These are phyloP conservation scores for Epizoanthus illoricatus DNA, from an alignment of 92 coral and sea anemone species.

Conservation along the genomic window DNA sequence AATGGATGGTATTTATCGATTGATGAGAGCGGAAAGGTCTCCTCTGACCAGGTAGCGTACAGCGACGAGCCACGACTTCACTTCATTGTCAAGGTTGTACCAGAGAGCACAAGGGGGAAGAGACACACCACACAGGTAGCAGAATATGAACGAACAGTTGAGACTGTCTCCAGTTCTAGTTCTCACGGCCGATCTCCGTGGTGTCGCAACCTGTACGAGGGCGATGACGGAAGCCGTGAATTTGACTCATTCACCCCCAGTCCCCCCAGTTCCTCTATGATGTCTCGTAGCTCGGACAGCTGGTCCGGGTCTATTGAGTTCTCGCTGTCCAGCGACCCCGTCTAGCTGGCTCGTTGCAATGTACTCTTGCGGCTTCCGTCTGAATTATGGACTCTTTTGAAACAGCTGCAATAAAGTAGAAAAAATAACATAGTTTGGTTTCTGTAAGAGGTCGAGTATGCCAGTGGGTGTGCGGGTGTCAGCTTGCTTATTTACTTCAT, in stretches of 20 bases:
- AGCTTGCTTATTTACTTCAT: background rate
- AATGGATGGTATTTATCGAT: slow-evolving; percentile 91
- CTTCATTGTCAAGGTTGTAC: slow-evolving; percentile 77
- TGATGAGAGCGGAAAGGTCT: slow-evolving; percentile 67
- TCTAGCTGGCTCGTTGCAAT: background rate
- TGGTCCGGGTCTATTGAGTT: slow-evolving; percentile 40
- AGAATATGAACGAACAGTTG: background rate
- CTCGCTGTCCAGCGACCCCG: slow-evolving; percentile 33
- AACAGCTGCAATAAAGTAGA: slow-evolving; percentile 4
- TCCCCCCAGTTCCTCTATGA: slow-evolving; percentile 61
- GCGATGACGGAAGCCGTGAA: slow-evolving; percentile 16
- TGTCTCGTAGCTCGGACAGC: slow-evolving; percentile 57
- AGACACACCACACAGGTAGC: background rate
- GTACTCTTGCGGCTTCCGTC: background rate
- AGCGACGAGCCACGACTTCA: slow-evolving; percentile 85
- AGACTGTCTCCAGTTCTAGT: background rate
- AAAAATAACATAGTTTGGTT: background rate
- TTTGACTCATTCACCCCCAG: slow-evolving; percentile 62
- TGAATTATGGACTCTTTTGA: background rate
- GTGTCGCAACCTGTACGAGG: background rate
- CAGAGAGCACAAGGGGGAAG: slow-evolving; percentile 43
- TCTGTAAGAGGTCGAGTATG: background rate
- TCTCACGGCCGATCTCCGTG: background rate
- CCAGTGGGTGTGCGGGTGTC: background rate
- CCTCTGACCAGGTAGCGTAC: slow-evolving; percentile 67